Evolutionary conservation across 2,113 vertebrate genomes (phyloP).

Genomic region (Brienomyrus longianalis): DNA sequence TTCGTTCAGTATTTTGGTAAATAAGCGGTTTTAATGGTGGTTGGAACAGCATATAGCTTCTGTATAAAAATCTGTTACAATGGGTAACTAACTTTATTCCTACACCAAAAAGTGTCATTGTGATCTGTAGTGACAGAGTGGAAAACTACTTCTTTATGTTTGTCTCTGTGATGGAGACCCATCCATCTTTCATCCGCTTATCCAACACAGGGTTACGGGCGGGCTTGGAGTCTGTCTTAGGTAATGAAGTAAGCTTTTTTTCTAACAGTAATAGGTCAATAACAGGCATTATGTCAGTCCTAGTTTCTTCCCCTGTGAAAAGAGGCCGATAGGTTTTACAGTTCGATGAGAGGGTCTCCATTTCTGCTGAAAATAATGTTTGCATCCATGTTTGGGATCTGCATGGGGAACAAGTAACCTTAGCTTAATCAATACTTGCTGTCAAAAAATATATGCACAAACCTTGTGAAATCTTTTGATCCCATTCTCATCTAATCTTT

Average conservation of each 20-base stretch:
- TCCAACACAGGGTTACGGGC: not conserved
- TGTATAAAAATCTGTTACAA: not conserved
- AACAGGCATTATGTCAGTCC: not conserved
- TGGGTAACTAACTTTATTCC: not conserved
- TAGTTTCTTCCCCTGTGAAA: not conserved
- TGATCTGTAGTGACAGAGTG: not conserved
- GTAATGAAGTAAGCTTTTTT: conserved; percentile 5
- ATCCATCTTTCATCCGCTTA: not conserved
- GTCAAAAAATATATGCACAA: not conserved
- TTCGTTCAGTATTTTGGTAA: not conserved
- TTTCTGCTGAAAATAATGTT: not conserved
- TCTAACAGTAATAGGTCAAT: not conserved
- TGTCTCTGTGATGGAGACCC: not conserved
- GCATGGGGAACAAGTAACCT: not conserved
- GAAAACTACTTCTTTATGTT: not conserved
- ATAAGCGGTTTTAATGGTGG: not conserved
- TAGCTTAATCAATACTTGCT: not conserved
- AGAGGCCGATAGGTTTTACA: not conserved
- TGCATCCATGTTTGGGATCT: not conserved
- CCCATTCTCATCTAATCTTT: not conserved
- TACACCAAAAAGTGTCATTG: not conserved
- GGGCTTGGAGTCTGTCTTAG: not conserved
- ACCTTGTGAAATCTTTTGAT: not conserved
- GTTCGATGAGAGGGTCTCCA: not conserved
- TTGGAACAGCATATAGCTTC: not conserved